Percentiles rank a stretch among this genome's conserved stretches.
These are phyloP conservation scores for Aphelinus atriplicis DNA, from an alignment of 1,140 invertebrate species.

Conservation along the genomic window DNA sequence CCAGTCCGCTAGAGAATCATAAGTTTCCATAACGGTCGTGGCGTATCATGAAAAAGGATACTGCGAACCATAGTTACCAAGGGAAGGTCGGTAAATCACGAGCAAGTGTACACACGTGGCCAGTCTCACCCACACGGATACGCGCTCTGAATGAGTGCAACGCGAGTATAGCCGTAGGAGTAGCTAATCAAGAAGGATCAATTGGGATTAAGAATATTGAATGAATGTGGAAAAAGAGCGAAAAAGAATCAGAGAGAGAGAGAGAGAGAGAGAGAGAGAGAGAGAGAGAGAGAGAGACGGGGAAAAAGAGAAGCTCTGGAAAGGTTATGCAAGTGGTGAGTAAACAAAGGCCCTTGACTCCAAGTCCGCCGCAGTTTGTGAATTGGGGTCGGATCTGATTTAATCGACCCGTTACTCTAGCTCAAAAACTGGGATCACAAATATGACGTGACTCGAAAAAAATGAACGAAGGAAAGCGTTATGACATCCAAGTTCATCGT, in stretches of 20 bases:
- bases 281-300: background rate
- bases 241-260: background rate
- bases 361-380: constrained; percentile 3
- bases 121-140: too few species aligned
- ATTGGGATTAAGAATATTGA: constrained; percentile 54
- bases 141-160: too few species aligned
- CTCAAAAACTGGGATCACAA: too few species aligned
- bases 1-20: too few species aligned
- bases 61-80: too few species aligned
- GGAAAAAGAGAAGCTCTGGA: background rate
- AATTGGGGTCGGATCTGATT: constrained; percentile 46
- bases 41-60: too few species aligned
- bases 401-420: constrained; percentile 7
- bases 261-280: background rate
- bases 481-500: too few species aligned
- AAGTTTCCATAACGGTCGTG: too few species aligned
- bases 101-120: too few species aligned
- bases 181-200: constrained; percentile 53
- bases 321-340: background rate
- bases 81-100: background rate
- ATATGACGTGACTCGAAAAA: too few species aligned
- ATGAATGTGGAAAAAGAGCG: constrained; percentile 38
- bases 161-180: background rate
- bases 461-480: too few species aligned
- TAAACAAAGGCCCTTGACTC: background rate